Evolutionary conservation across 2,113 vertebrate species (phyloP).

Genomic region (Cynoglossus semilaevis): DNA sequence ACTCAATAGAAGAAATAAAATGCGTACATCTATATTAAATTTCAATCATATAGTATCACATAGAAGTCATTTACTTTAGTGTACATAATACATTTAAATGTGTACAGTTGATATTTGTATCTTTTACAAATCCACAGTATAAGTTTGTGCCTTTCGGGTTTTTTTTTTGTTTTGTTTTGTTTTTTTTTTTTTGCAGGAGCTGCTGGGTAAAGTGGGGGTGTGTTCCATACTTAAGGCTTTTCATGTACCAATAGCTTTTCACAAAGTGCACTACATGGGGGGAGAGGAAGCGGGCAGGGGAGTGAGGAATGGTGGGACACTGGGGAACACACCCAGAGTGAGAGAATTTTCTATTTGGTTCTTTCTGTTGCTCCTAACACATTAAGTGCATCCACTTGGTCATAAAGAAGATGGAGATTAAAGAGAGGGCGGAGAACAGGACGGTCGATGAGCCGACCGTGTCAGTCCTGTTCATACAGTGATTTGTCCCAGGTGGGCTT

Average conservation of each 20-base stretch:
- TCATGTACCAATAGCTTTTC: constrained; percentile 72
- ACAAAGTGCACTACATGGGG: constrained; percentile 73
- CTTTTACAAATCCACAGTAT: constrained; percentile 72
- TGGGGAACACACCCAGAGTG: constrained; percentile 54
- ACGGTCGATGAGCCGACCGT: constrained; percentile 38
- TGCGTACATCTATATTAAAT: constrained; percentile 72
- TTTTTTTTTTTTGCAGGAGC: constrained; percentile 39
- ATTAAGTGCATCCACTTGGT: constrained; percentile 33
- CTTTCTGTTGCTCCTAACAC: constrained; percentile 9
- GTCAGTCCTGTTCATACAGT: constrained; percentile 56
- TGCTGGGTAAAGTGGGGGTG: constrained; percentile 43
- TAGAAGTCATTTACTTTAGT: constrained; percentile 59
- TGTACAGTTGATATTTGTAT: constrained; percentile 47
- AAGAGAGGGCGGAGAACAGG: constrained; percentile 27
- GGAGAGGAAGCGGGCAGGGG: constrained; percentile 14
- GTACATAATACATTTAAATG: constrained; percentile 60
- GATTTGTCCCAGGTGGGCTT: constrained; percentile 59
- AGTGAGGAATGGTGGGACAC: constrained; percentile 7
- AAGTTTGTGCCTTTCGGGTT: constrained; percentile 61
- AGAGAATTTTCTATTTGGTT: constrained; percentile 63
- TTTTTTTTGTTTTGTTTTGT: too few species aligned
- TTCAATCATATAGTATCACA: constrained; percentile 65
- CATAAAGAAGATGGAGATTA: constrained; percentile 20
- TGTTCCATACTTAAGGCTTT: constrained; percentile 73
- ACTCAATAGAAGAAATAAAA: constrained; percentile 59